Base-by-base conservation (phyloP, 2,888 invertebrate genomes). In the Pterobdella sp. region DNA sequence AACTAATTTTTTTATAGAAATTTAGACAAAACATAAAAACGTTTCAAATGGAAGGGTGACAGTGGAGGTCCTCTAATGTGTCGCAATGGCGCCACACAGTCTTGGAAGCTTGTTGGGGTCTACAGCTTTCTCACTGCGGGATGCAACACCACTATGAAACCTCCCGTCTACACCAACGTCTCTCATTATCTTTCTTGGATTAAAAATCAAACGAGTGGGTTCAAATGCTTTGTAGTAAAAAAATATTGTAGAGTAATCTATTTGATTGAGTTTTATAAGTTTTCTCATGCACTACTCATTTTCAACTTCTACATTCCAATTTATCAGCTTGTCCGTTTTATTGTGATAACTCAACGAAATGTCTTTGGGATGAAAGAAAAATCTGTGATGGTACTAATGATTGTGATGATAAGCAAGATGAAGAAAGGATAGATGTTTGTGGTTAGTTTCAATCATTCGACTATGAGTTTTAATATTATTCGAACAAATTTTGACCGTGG, bases 371-470 rank as follows among this genome's bases (percentile, higher is more conserved):
- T 71, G 68, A 52, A n/a, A 75, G 75, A 3, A 71, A 77, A 63
- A 72, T 81, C 1, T 82, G 82, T 78, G 77, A 82, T 75, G 77
- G 80, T 14, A 74, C 76, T 0, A 76, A 80, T 65, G 78, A 82
- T 74, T 82, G 82, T 74, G 80, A 80, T 0, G 81, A 82, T 60
- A 79, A 79, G 73, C 79, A 79, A 14, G 82, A 82, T 76, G 82
- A 82, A 76, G 78, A 75, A 1, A 69, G 73, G 35, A 73, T 26
- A 32, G 56, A 71, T 26, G 34, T 34, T 18, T 71, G 71, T 63
- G 71, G 64, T 56, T 34, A 26, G 75, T 56, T 56, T 26, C 18
- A 18, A 7, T 42, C 42, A 18, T 42, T 42, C 26, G 14, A 14
- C 4, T 56, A 3, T n/a, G n/a, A n/a, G n/a, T n/a, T n/a, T n/a